Conservation (phyloP, 2,797 vertebrate species). For the Semaprochilodus insignis region DNA sequence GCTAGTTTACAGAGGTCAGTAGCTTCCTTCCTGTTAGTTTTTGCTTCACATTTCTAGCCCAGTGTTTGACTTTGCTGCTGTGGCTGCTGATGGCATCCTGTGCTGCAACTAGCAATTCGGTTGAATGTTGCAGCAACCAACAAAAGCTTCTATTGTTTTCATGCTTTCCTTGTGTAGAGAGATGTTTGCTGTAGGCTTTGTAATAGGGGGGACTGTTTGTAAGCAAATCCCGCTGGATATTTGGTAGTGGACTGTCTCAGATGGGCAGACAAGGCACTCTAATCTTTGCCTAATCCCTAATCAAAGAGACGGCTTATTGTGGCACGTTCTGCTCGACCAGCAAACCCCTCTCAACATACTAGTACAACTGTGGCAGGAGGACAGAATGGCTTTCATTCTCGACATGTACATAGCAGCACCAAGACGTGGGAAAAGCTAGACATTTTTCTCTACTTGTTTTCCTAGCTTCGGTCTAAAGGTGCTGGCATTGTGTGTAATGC, state of each 20-base stretch:
- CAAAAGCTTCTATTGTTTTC: background rate
- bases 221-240: slow-evolving; percentile 24
- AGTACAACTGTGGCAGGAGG: background rate
- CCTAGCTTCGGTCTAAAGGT: slow-evolving; percentile 20
- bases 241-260: slow-evolving; percentile 8
- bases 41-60: background rate
- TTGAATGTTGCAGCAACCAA: background rate
- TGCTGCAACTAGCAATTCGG: background rate
- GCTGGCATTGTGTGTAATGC: slow-evolving; percentile 25
- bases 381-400: background rate
- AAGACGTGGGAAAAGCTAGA: background rate
- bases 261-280: slow-evolving; percentile 14
- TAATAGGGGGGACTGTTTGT: slow-evolving; percentile 23
- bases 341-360: slow-evolving; percentile 7
- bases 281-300: slow-evolving; percentile 42
- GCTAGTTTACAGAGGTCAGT: too few species aligned
- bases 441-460: slow-evolving; percentile 6
- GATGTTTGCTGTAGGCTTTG: slow-evolving; percentile 30
- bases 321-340: slow-evolving; percentile 25
- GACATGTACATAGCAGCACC: background rate
- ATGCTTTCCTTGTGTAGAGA: background rate
- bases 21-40: background rate
- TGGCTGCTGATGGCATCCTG: background rate
- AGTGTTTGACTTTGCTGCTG: background rate
- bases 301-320: slow-evolving; percentile 38